Base-by-base conservation (phyloP, 2,797 vertebrate species). In the Coranthus polyacanthus region DNA sequence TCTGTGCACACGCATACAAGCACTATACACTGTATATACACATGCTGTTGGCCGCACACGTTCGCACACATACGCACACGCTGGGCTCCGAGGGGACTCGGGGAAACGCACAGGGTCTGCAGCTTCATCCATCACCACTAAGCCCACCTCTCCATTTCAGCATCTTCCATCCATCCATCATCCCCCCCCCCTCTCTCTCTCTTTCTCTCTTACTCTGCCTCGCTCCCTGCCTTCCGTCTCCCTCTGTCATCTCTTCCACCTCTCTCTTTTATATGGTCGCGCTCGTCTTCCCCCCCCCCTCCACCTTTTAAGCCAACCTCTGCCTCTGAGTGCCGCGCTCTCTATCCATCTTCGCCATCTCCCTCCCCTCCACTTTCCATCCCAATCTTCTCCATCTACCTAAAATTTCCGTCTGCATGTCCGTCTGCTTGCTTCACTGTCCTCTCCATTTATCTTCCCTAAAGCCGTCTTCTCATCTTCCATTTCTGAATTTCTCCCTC, bases 111-210 rank as follows among this genome's bases (percentile, higher is more conserved):
- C 65, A 59, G 63, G 71, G 61, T 82, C 63, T 70, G 50, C 45
- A 0, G 79, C 66, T 77, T 58, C 77, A 92, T 92, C 80, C 75
- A 89, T 92, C 90, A 89, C 69, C 78, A 78, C 81, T 82, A 79
- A 87, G 68, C 78, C 75, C 78, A 80, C 78, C 72, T 81, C 76
- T 89, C 76, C 75, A 80, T 81, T 83, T 81, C 72, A 68, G 58
- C 56, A 72, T 52, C 59, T 41, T 78, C 70, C 13, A 64, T 85
- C 73, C 86, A 91, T 91, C 84, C 82, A 86, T 92, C 88, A 90
- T 82, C 74, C 71, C 24, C 67, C 67, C 51, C 20, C 26, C 39
- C 71, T 37, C 47, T 52, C 59, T 64, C 78, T 51, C 47, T 44
- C 38, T 50, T 47, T 66, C 80, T 51, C 43, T 44, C 36, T 58